Evolutionary conservation across 2,888 invertebrate species (phyloP), one percentile per base, ranked within the genome.

Genomic region (Stenolophus ochropezus): DNA sequence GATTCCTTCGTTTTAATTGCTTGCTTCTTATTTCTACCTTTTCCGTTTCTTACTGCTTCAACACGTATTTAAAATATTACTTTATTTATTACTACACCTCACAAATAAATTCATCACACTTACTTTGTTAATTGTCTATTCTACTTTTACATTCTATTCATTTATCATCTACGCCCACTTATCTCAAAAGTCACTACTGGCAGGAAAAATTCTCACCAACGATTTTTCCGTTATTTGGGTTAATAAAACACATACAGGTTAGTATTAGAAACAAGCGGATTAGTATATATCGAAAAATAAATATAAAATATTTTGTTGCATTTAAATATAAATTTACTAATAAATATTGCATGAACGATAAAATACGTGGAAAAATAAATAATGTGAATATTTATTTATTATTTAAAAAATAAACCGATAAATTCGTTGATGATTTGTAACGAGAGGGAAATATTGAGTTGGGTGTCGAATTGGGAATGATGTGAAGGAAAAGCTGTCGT

Each of bases 11-110:
- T 42, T 42, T 42, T 61, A 21, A 61, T 23, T 61, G 25, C 5
- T 23, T n/a, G 23, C 23, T 25, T 61, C 61, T 61, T 23, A 25
- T 61, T 61, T 74, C 74, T 21, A 25, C 33, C 33, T 42, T 42
- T 42, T 42, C 33, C 33, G 33, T 42, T 42, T 42, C 33, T 42
- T 42, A 42, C 33, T 42, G 11, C 8, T 42, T 1, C 33, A 2
- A 11, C 4, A 8, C 33, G 11, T 8, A 42, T 42, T 42, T 42
- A 42, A 42, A 42, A 42, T 2, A 42, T 42, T 42, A 42, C 4
- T 42, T 42, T 42, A 42, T 42, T 42, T 42, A 42, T 42, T 42
- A 1, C 8, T 2, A 11, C 33, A 4, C 11, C 33, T 42, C 11
- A 42, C 33, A 42, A 33, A 42, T 42, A 27, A 27, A 5, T 27